Evolutionary conservation across 30 jellyfish, hydroid and myxozoan species (phyloP), one percentile per base, ranked within the genome.

Genomic region (Calvadosia cruxmelitensis): DNA sequence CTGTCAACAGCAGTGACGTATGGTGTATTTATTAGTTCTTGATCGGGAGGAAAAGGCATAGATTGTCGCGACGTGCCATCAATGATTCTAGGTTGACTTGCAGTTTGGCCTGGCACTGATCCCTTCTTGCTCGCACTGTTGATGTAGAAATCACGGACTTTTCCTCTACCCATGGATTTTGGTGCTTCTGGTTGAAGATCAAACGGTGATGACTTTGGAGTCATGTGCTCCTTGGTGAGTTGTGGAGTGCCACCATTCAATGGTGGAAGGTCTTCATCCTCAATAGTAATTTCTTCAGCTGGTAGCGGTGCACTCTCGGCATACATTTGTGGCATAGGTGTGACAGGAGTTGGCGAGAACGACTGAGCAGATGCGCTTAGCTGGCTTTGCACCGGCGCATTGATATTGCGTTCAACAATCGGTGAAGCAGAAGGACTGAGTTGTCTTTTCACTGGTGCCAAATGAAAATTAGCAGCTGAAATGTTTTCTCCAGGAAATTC

Each of bases 21-120:
- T 20, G 93, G 64, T 24, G 94, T 69, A 33, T 50, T 79, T 63
- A 86, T 33, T 31, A 86, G 75, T 50, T 86, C 96, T 1, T 75
- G 77, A 72, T 86, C 96, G 2, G 84, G 66, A 1, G 96, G 96
- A 69, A 86, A 79, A 23, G 76, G 82, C 33, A 16, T 50, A 13
- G 92, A 29, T 26, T 70, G 31, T 33, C 49, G 64, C 27, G 48
- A 30, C 29, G 70, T 73, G 24, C 67, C 15, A 20, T 33, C 52
- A 20, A 42, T 5, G n/a, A n/a, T n/a, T n/a, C n/a, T n/a, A n/a
- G 74, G 10, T 20, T 29, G 25, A n/a, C 70, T 49, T 15, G 66
- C 34, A 1, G 48, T 29, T 25, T 27, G 71, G 34, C 29, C 28
- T 25, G 69, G 66, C 64, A 31, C 57, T 10, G 53, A 72, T 1